Base-by-base conservation (phyloP, 2,888 invertebrate genomes). In the Drosophila ezoana region DNA sequence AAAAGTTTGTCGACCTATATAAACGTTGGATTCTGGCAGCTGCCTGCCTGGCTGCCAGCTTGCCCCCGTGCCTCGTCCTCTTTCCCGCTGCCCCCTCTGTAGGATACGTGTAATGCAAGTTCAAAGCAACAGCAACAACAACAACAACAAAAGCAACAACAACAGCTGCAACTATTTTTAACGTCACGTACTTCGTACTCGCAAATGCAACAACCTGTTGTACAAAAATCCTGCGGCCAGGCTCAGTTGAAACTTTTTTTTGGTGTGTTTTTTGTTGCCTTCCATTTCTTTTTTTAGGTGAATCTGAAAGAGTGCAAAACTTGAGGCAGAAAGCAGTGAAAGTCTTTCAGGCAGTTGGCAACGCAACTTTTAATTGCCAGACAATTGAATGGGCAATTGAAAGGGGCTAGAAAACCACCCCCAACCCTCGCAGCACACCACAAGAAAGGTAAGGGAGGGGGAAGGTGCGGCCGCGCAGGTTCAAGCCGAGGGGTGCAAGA, bases 1-100 rank as follows among this genome's bases (percentile, higher is more conserved):
- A 78, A 87, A 85, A 89, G 83, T 87, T 89, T 83, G 89, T 79
- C 87, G 89, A 89, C 89, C 89, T 85, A 89, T 78, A 88, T 88
- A 82, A 79, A 72, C 72, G 74, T 61, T 60, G 81, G 78, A 72
- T 64, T 76, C 84, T 73, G 69, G 63, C 69, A 59, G 68, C 57
- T 62, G 75, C 45, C 51, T 59, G 63, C 48, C 53, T 37, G 43
- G 16, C 38, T 28, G 13, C 37, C 11, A 3, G 35, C 10, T 3
- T 10, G 40, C 16, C 52, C 23, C 6, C 13, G 2, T 13, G 8
- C 8, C 35, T 4, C 6, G 33, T 13, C 8, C 35, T 4, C 6
- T 38, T 13, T 20, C 4, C 35, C 40, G 8, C 41, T 59, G 41
- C n/a, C 57, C 57, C 8, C 52, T 20, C 56, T 44, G 65, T 38